A percentile compares a stretch with the other conserved stretches of the same genome.
phyloP scores from a whole-genome alignment of 2,113 vertebrate species.

The Echinops telfairi region DNA sequence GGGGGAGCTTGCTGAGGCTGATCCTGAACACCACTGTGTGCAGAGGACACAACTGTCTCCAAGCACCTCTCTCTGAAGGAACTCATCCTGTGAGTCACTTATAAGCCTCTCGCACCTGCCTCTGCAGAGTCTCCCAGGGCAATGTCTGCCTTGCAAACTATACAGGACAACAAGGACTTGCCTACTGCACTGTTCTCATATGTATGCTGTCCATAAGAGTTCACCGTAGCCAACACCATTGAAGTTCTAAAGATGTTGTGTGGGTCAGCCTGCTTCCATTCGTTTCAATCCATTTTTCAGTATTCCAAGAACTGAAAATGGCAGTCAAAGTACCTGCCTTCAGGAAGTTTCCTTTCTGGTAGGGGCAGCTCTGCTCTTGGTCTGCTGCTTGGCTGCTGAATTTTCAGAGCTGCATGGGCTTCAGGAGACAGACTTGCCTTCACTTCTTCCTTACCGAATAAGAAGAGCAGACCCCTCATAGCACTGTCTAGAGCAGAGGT shows the following conservation, averaged over 20 bases:
- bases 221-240: neutral
- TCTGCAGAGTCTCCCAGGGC: neutral
- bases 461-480: neutral
- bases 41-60: neutral
- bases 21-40: neutral
- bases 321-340: neutral
- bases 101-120: neutral
- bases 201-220: too few species aligned
- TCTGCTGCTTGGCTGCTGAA: neutral
- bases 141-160: neutral
- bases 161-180: neutral
- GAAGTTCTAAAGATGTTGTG: neutral
- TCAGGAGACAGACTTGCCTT: neutral
- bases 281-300: neutral
- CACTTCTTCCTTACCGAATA: neutral
- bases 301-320: neutral
- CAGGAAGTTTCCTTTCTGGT: neutral
- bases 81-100: neutral
- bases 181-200: neutral
- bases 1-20: neutral
- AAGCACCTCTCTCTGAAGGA: neutral
- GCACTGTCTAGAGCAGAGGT: neutral
- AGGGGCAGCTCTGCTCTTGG: neutral
- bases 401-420: neutral
- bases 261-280: neutral